phyloP scores from a whole-genome alignment of 2,888 invertebrate genomes.

The Hipparchia sbordonii region DNA sequence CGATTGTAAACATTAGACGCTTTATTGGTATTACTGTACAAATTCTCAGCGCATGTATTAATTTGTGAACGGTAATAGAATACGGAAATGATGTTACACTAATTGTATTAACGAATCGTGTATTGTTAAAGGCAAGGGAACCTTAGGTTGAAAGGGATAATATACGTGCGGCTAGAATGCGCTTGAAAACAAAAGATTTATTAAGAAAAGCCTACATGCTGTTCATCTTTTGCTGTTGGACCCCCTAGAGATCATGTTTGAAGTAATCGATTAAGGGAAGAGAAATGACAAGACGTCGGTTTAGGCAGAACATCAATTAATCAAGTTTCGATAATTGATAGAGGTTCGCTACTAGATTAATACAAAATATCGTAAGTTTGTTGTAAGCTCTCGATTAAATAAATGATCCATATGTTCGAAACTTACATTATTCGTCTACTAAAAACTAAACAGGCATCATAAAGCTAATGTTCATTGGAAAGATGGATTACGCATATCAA shows the following conservation, averaged over 20 bases:
- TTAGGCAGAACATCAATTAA: conserved; percentile 74
- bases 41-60: conserved; percentile 54
- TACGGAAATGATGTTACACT: conserved; percentile 53
- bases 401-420: conserved; percentile 39
- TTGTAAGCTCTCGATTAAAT: conserved; percentile 41
- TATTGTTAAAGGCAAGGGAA: conserved; percentile 32
- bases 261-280: conserved; percentile 80
- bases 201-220: conserved; percentile 64
- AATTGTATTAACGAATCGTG: conserved; percentile 47
- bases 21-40: conserved; percentile 56
- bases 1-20: conserved; percentile 61
- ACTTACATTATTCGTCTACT: conserved; percentile 34
- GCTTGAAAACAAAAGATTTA: conserved; percentile 57
- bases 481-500: conserved; percentile 20
- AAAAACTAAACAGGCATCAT: conserved; percentile 21
- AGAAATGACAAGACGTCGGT: conserved; percentile 81
- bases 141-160: conserved; percentile 24
- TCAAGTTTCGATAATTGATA: conserved; percentile 81
- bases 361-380: conserved; percentile 53
- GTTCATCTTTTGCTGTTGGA: conserved; percentile 60
- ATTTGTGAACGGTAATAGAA: conserved; percentile 55
- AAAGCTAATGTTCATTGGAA: conserved; percentile 28
- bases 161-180: conserved; percentile 22
- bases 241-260: conserved; percentile 78
- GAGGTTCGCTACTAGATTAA: conserved; percentile 76